phyloP scores from a whole-genome alignment of 2,113 vertebrate species.

The Vulpes lagopus region DNA sequence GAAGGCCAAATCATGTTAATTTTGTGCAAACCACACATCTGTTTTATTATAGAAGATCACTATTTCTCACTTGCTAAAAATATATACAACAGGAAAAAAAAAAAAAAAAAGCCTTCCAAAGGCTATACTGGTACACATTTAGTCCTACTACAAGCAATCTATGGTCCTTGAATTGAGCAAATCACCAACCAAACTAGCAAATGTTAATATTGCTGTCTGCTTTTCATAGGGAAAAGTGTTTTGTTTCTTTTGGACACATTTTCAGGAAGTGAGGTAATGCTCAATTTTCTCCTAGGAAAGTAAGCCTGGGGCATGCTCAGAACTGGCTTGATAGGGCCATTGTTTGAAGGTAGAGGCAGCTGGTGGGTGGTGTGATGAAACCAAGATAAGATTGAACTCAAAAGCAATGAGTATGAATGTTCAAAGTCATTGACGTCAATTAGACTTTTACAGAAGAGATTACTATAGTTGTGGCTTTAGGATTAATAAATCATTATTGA shows the following conservation, averaged over 20 bases:
- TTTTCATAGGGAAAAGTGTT: conserved; percentile 60
- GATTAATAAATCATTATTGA: conserved; percentile 76
- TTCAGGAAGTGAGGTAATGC: conserved; percentile 77
- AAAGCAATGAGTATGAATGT: neutral
- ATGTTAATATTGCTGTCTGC: conserved; percentile 48
- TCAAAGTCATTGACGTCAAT: conserved; percentile 63
- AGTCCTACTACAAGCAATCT: neutral
- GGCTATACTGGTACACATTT: conserved; percentile 17
- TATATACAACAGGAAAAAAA: neutral
- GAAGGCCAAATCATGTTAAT: conserved; percentile 66
- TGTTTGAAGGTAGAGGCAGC: conserved; percentile 62
- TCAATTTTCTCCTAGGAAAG: conserved; percentile 69
- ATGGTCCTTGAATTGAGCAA: conserved; percentile 19
- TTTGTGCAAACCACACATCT: conserved; percentile 70
- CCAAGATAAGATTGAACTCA: conserved; percentile 67
- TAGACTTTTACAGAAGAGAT: conserved; percentile 51
- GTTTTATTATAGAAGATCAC: conserved; percentile 67
- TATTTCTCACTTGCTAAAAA: conserved; percentile 75
- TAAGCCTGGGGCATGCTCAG: conserved; percentile 45
- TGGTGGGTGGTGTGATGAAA: conserved; percentile 62
- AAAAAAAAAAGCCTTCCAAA: neutral
- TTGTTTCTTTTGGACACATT: conserved; percentile 69
- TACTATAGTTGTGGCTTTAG: neutral
- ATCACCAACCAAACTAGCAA: conserved; percentile 38
- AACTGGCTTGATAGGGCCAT: conserved; percentile 44